Evolutionary conservation across 2,113 vertebrate species (phyloP).

Genomic region (Ranitomeya variabilis): DNA sequence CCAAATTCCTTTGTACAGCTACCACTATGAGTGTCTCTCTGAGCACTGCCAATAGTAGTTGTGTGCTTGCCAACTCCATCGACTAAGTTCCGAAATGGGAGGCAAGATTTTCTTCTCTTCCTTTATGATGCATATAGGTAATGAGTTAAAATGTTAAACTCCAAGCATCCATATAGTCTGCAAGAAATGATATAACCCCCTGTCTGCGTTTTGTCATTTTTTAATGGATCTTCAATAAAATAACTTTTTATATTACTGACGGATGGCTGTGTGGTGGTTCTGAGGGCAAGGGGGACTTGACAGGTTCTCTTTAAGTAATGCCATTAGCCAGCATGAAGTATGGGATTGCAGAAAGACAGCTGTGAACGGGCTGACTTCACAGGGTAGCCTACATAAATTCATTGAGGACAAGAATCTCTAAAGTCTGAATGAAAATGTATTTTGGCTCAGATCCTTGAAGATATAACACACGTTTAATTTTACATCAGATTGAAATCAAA

Average conservation of each 20-base stretch:
- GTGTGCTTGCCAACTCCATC: constrained; percentile 77
- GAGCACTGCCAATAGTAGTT: constrained; percentile 75
- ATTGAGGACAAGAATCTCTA: constrained; percentile 29
- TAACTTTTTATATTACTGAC: too few species aligned
- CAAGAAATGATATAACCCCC: neutral
- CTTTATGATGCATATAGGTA: constrained; percentile 58
- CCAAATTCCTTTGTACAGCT: constrained; percentile 80
- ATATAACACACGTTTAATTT: constrained; percentile 43
- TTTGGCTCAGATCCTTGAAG: constrained; percentile 46
- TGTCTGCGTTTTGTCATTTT: too few species aligned
- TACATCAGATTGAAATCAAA: constrained; percentile 42
- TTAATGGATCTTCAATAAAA: too few species aligned
- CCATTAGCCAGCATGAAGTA: neutral
- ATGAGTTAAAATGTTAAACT: neutral
- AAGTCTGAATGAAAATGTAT: constrained; percentile 49
- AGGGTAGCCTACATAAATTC: constrained; percentile 17
- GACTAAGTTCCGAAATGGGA: constrained; percentile 65
- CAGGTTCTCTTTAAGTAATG: too few species aligned
- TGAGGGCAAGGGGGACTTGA: too few species aligned
- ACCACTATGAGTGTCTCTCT: constrained; percentile 70
- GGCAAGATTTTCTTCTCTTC: constrained; percentile 57
- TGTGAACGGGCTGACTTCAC: neutral
- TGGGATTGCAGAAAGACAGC: neutral
- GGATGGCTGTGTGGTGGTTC: too few species aligned
- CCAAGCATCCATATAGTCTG: neutral